Percentiles rank a stretch among this genome's conserved stretches.
Conservation (phyloP, 2,113 vertebrate species). For the Psophia crepitans region DNA sequence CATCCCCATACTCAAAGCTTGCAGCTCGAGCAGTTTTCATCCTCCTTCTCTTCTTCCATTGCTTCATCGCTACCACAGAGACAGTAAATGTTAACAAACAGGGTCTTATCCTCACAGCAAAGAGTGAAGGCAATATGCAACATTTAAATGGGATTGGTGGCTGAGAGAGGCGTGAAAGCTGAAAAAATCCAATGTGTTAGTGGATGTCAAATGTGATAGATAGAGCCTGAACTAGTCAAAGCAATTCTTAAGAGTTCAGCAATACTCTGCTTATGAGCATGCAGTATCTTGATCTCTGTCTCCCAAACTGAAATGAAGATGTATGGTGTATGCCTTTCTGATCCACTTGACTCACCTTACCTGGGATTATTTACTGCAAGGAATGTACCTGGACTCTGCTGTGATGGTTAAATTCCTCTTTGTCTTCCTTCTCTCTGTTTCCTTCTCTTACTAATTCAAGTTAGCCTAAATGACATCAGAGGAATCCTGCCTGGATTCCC, state of each 20-base stretch:
- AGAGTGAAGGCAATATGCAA: not conserved
- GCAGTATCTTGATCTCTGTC: not conserved
- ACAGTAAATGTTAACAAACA: not conserved
- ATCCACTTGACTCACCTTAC: not conserved
- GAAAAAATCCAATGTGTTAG: not conserved
- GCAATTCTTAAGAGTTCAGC: slow-evolving; percentile 41
- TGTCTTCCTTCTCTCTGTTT: not conserved
- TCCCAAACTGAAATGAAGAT: slow-evolving; percentile 26
- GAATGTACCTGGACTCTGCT: not conserved
- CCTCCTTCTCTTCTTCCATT: not conserved
- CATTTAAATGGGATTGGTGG: not conserved
- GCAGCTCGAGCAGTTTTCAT: accelerated
- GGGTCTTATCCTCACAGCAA: not conserved
- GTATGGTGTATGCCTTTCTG: not conserved
- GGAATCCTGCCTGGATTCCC: not conserved
- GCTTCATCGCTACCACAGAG: not conserved
- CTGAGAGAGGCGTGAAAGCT: not conserved
- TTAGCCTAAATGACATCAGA: not conserved
- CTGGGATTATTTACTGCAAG: not conserved
- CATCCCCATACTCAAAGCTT: not conserved
- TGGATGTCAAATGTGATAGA: slow-evolving; percentile 55
- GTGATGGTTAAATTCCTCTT: not conserved
- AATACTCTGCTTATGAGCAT: slow-evolving; percentile 8
- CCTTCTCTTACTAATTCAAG: not conserved
- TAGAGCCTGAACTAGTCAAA: slow-evolving; percentile 37